A percentile compares a stretch with the other conserved stretches of the same genome.
These are phyloP conservation scores for Ispidina picta DNA, from an alignment of 2,797 vertebrate species.

Conservation along the genomic window DNA sequence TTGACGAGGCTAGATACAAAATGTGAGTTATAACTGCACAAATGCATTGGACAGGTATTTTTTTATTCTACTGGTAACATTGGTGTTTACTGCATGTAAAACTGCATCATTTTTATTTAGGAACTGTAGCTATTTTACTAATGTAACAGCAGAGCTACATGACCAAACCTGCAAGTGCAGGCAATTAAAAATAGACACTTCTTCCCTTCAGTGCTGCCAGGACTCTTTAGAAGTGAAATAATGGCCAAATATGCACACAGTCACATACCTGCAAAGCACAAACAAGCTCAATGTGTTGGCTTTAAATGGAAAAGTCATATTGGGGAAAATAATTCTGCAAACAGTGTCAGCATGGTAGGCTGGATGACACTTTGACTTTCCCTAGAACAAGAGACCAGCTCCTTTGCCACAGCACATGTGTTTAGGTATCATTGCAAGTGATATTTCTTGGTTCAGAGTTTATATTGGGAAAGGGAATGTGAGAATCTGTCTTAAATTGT, in stretches of 20 bases:
- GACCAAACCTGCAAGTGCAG: neutral
- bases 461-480: conserved; percentile 17
- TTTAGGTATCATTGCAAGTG: neutral
- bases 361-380: conserved; percentile 6
- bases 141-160: neutral
- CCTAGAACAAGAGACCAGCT: neutral
- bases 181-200: neutral
- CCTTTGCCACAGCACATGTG: neutral
- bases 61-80: neutral
- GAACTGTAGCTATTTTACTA: conserved; percentile 6
- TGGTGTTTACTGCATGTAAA: neutral
- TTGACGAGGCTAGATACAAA: neutral
- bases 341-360: neutral
- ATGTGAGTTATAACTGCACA: neutral
- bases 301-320: neutral
- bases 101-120: conserved; percentile 20
- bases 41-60: neutral
- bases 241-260: neutral
- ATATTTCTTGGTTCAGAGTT: conserved; percentile 9
- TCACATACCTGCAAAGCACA: neutral
- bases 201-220: neutral
- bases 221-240: conserved; percentile 17
- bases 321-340: conserved; percentile 40
- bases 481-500: conserved; percentile 5
- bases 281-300: neutral